Evolutionary conservation across 2,797 vertebrate genomes (phyloP).

Genomic region (Adrianichthys oophorus): DNA sequence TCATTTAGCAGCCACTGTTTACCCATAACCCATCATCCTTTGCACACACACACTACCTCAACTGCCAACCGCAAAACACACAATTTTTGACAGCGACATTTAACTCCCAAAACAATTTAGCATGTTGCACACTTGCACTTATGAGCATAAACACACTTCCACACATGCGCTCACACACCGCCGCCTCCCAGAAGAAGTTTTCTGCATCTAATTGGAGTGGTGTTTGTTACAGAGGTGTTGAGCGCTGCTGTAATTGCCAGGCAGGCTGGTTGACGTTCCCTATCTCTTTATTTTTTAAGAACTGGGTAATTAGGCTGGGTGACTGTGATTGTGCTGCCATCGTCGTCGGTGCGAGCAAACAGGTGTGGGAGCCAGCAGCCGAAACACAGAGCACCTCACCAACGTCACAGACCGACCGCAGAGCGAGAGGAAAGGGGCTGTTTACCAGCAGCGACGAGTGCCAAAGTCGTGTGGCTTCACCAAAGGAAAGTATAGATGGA

Average conservation of each 20-base stretch:
- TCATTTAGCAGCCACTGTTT: conserved; percentile 53
- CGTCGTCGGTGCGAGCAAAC: conserved; percentile 44
- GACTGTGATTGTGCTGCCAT: conserved; percentile 48
- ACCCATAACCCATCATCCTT: conserved; percentile 31
- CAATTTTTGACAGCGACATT: conserved; percentile 28
- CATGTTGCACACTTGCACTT: conserved; percentile 40
- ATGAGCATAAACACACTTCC: conserved; percentile 39
- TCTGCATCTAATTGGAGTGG: conserved; percentile 74
- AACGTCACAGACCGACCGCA: conserved; percentile 46
- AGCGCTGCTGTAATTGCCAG: conserved; percentile 76
- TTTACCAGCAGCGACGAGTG: conserved; percentile 15
- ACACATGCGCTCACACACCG: conserved; percentile 36
- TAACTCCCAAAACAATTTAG: conserved; percentile 54
- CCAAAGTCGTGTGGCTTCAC: conserved; percentile 24
- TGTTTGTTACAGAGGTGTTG: conserved; percentile 71
- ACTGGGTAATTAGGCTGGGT: conserved; percentile 75
- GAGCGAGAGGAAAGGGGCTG: conserved; percentile 41
- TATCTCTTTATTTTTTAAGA: conserved; percentile 78
- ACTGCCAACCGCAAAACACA: conserved; percentile 30
- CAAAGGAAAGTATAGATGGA: conserved; percentile 20
- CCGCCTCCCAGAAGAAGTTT: conserved; percentile 62
- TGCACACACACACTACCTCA: conserved; percentile 14
- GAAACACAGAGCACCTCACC: conserved; percentile 25
- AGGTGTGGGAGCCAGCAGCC: conserved; percentile 53
- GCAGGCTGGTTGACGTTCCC: conserved; percentile 68